phyloP scores from a whole-genome alignment of 2,888 invertebrate genomes.

The Sphaerophoria taeniata region DNA sequence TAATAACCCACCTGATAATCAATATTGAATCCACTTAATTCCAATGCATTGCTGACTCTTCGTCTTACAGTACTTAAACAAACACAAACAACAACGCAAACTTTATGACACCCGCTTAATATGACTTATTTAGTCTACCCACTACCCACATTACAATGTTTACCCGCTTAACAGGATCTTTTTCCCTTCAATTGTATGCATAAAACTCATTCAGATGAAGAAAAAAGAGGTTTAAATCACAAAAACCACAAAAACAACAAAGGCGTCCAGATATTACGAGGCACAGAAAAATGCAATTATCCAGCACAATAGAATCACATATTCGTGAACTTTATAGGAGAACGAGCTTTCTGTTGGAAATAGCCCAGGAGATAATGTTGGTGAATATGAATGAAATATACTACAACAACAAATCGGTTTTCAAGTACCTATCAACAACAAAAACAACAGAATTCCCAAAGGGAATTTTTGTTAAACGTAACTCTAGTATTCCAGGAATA shows the following conservation, averaged over 20 bases:
- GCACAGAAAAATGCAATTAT: conserved; percentile 69
- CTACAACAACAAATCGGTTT: no score
- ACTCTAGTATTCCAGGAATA: no score
- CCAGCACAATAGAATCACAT: conserved; percentile 62
- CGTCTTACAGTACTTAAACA: conserved; percentile 4
- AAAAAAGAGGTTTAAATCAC: conserved; percentile 11
- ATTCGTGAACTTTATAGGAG: conserved; percentile 1
- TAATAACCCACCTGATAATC: conserved; percentile 30
- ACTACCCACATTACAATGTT: conserved; percentile 29
- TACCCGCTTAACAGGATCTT: conserved; percentile 49
- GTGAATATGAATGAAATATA: not conserved
- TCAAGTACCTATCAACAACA: no score
- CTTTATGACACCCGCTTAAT: conserved; percentile 3
- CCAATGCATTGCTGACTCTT: conserved; percentile 31
- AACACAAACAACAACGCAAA: not conserved
- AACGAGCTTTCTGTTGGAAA: not conserved
- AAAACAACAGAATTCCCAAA: no score
- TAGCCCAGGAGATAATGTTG: not conserved
- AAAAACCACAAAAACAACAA: conserved; percentile 26
- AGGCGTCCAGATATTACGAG: conserved; percentile 33
- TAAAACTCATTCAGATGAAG: conserved; percentile 6
- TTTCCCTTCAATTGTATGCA: conserved; percentile 41
- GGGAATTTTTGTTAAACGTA: no score
- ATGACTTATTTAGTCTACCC: conserved; percentile 13
- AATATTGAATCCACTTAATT: conserved; percentile 48